A percentile compares a stretch with the other conserved stretches of the same genome.
phyloP scores from a whole-genome alignment of 2,888 invertebrate genomes.

The Apamea monoglypha region DNA sequence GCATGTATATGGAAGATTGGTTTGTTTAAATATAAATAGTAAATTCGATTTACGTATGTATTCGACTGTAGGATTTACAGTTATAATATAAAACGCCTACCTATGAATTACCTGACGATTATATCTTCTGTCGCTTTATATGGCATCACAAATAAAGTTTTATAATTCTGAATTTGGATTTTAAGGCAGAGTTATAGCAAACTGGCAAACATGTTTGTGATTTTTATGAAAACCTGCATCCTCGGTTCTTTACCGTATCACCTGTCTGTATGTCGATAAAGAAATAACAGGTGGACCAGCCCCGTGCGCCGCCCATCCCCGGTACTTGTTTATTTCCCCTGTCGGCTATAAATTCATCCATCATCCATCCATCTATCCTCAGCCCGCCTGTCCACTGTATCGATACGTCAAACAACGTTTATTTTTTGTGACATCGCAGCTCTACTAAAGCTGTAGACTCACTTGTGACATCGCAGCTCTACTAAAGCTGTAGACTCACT shows the following conservation, averaged over 20 bases:
- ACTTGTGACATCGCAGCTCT: conserved; percentile 19
- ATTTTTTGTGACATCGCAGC: conserved; percentile 32
- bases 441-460: background rate
- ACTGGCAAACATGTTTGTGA: background rate
- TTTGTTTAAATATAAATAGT: background rate
- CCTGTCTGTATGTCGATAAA: background rate
- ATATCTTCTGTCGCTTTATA: background rate
- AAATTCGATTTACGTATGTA: background rate
- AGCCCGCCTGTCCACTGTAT: conserved; percentile 50
- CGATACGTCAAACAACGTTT: conserved; percentile 58
- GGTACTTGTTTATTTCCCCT: conserved; percentile 54
- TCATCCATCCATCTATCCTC: conserved; percentile 59
- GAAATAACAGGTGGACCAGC: conserved; percentile 16
- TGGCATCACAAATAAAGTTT: background rate
- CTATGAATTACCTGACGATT: background rate
- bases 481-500: background rate
- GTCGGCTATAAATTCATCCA: conserved; percentile 57
- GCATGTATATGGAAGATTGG: conserved; percentile 9
- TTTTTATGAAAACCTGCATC: background rate
- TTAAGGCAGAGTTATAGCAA: background rate
- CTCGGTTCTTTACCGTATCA: background rate
- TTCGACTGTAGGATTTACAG: background rate
- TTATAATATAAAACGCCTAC: background rate
- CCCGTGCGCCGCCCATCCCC: background rate
- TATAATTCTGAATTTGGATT: conserved; percentile 14